Percentiles rank a stretch among this genome's conserved stretches.
phyloP scores from a whole-genome alignment of 2,797 vertebrate species.

The Carapus acus region DNA sequence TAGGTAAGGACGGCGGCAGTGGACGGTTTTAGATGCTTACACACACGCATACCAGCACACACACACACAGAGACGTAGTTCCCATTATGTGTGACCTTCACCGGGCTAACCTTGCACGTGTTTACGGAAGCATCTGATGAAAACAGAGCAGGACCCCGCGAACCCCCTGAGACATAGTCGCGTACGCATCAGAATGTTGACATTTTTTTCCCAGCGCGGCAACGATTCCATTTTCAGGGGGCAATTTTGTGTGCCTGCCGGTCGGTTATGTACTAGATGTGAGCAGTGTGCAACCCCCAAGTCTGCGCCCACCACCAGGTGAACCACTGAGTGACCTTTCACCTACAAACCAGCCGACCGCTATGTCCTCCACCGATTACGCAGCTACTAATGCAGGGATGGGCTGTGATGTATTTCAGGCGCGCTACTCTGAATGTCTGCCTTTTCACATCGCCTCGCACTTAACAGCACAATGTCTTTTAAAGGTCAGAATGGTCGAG shows the following conservation, averaged over 20 bases:
- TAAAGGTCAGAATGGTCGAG: conserved; percentile 81
- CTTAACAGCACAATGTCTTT: conserved; percentile 49
- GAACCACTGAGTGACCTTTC: conserved; percentile 63
- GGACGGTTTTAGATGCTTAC: neutral
- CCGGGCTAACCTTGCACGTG: conserved; percentile 41
- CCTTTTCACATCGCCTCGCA: fast-evolving
- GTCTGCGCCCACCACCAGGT: no score
- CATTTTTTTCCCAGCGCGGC: no score
- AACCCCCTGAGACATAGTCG: no score
- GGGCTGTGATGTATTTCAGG: neutral
- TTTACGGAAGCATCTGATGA: conserved; percentile 46
- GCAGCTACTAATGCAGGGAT: fast-evolving
- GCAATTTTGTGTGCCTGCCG: no score
- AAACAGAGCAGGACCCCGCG: conserved; percentile 53
- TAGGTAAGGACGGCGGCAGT: conserved; percentile 73
- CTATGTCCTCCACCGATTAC: neutral
- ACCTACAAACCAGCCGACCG: conserved; percentile 55
- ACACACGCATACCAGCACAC: no score
- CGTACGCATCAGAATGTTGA: no score
- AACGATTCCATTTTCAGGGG: no score
- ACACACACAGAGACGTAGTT: no score
- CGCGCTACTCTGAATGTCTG: fast-evolving
- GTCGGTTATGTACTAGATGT: no score
- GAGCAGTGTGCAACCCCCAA: no score
- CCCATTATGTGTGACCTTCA: conserved; percentile 72